Conservation (phyloP, 2,888 invertebrate species). For the Sialis fuliginosa region DNA sequence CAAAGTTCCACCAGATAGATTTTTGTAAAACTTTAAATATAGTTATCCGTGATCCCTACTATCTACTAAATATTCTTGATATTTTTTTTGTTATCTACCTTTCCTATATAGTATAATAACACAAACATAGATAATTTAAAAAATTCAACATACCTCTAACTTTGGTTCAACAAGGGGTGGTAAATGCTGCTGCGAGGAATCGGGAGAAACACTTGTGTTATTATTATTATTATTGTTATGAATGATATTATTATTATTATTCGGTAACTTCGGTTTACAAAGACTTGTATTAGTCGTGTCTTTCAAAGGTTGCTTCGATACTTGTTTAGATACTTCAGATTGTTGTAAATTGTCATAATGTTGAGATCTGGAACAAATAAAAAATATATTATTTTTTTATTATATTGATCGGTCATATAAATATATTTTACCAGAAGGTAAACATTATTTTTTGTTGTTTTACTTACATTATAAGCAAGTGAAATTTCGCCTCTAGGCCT, state of each 20-base stretch:
- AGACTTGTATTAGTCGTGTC: conserved; percentile 23
- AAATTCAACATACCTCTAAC: no score
- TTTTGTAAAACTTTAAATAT: no score
- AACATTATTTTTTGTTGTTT: not conserved
- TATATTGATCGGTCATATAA: not conserved
- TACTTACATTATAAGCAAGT: not conserved
- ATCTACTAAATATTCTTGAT: no score
- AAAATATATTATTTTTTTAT: not conserved
- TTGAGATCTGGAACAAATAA: conserved; percentile 34
- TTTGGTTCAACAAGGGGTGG: not conserved
- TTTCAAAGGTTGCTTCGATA: conserved; percentile 23
- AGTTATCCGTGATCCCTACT: no score
- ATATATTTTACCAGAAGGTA: not conserved
- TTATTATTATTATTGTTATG: conserved; percentile 5
- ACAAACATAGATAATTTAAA: no score
- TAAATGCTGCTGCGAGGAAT: not conserved
- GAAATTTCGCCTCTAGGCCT: not conserved
- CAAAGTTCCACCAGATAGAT: no score
- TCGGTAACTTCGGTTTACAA: conserved; percentile 12
- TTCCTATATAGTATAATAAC: no score
- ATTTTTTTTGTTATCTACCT: no score
- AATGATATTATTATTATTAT: conserved; percentile 17
- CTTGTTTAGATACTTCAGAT: conserved; percentile 18
- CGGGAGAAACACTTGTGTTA: not conserved
- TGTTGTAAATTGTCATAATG: conserved; percentile 40